Percentiles rank a stretch among this genome's conserved stretches.
These are phyloP conservation scores for Yponomeuta malinellus DNA, from an alignment of 2,888 invertebrate genomes.

Conservation along the genomic window DNA sequence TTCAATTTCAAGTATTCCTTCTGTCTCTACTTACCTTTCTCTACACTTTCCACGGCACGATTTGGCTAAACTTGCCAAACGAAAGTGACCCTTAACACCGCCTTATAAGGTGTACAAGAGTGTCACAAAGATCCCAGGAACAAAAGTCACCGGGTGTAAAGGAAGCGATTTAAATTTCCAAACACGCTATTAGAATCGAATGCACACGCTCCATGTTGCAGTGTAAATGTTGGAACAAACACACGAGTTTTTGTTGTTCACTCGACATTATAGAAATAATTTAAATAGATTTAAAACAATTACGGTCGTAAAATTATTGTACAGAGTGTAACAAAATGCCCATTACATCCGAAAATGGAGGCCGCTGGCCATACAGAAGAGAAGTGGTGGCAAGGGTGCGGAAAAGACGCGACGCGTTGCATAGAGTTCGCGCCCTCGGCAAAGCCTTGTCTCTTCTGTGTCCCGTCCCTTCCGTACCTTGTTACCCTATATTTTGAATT, in stretches of 20 bases:
- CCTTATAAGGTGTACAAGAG: background rate
- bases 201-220: constrained; percentile 15
- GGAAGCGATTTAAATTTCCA: constrained; percentile 10
- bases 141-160: background rate
- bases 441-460: too few relatives aligned
- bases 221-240: constrained; percentile 11
- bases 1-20: background rate
- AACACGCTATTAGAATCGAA: constrained; percentile 12
- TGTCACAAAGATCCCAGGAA: background rate
- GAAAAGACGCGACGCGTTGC: too few relatives aligned
- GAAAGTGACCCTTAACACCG: background rate
- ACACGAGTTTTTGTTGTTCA: constrained; percentile 8
- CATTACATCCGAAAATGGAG: too few relatives aligned
- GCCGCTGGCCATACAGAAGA: too few relatives aligned
- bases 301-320: too few relatives aligned
- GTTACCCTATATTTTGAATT: too few relatives aligned
- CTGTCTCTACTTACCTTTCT: background rate
- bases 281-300: too few relatives aligned
- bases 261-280: too few relatives aligned
- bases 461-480: too few relatives aligned
- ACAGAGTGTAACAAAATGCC: too few relatives aligned
- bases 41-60: background rate
- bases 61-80: background rate
- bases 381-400: too few relatives aligned
- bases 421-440: too few relatives aligned